phyloP scores from a whole-genome alignment of 2,888 invertebrate species.

The Actias luna region DNA sequence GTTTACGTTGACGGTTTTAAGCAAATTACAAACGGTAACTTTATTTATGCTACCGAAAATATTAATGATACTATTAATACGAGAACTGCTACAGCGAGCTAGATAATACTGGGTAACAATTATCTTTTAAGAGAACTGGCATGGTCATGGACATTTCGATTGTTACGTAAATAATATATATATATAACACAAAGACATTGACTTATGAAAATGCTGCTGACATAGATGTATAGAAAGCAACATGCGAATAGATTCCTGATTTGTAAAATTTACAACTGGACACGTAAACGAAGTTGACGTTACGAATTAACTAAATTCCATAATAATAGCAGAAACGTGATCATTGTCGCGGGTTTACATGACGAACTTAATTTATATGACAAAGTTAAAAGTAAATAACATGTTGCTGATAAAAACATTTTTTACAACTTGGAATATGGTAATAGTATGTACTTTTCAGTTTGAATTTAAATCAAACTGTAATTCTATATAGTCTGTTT shows the following conservation, averaged over 20 bases:
- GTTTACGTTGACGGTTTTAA: slow-evolving; percentile 48
- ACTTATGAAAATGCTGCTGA: no score
- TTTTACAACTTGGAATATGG: slow-evolving; percentile 15
- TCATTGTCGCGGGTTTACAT: slow-evolving; percentile 27
- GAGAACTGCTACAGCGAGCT: background rate
- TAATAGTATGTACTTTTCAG: background rate
- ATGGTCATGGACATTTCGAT: background rate
- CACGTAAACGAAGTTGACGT: slow-evolving; percentile 29
- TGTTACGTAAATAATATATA: background rate
- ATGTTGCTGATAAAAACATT: slow-evolving; percentile 23
- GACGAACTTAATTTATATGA: slow-evolving; percentile 20
- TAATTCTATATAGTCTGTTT: background rate
- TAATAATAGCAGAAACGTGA: slow-evolving; percentile 35
- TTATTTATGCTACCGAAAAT: slow-evolving; percentile 45
- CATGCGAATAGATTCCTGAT: slow-evolving; percentile 26
- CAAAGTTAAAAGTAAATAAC: slow-evolving; percentile 13
- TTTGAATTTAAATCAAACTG: background rate
- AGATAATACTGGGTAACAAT: background rate
- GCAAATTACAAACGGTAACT: slow-evolving; percentile 39
- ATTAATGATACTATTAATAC: slow-evolving; percentile 35
- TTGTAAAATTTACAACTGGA: background rate
- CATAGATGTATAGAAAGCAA: slow-evolving; percentile 18
- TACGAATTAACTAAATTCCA: slow-evolving; percentile 41
- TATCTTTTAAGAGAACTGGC: background rate
- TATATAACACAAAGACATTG: background rate